A percentile compares a stretch with the other conserved stretches of the same genome.
phyloP scores from a whole-genome alignment of 2,113 vertebrate species.

The Tautogolabrus adspersus region DNA sequence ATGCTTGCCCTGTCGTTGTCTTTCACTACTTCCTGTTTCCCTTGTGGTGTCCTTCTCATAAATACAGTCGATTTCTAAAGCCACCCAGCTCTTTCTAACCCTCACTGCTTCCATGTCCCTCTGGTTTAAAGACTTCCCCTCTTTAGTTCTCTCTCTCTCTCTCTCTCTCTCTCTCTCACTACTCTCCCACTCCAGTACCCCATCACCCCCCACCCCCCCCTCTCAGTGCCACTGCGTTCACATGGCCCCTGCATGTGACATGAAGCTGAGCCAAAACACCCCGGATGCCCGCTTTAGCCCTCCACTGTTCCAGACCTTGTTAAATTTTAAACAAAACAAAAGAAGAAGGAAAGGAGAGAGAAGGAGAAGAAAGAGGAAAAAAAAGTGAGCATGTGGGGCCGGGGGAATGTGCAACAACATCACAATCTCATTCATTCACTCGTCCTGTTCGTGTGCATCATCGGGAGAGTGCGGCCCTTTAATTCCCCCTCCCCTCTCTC shows the following conservation, averaged over 20 bases:
- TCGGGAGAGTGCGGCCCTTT: constrained; percentile 57
- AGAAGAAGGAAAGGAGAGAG: constrained; percentile 56
- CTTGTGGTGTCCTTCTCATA: constrained; percentile 9
- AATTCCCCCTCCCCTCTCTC: constrained; percentile 27
- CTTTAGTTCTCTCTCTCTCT: constrained; percentile 28
- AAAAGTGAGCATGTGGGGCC: constrained; percentile 65
- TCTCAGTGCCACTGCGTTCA: constrained; percentile 78
- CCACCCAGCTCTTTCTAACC: constrained; percentile 12
- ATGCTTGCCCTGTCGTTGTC: not conserved
- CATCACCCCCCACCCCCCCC: not conserved
- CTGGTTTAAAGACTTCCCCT: constrained; percentile 58
- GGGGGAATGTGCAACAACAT: constrained; percentile 78
- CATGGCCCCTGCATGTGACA: constrained; percentile 85
- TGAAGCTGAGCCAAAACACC: constrained; percentile 81
- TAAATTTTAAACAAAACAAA: constrained; percentile 85
- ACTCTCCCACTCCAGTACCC: constrained; percentile 9
- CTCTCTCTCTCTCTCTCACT: constrained; percentile 31
- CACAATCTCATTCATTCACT: constrained; percentile 77
- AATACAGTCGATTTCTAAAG: constrained; percentile 21
- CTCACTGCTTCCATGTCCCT: constrained; percentile 38
- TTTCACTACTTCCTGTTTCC: constrained; percentile 20
- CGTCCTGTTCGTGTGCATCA: constrained; percentile 54
- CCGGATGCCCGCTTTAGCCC: constrained; percentile 82
- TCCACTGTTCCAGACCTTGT: constrained; percentile 83
- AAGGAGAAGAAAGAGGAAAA: constrained; percentile 57